Conservation (phyloP, 2,797 vertebrate genomes). For the Sebastes dallii region DNA sequence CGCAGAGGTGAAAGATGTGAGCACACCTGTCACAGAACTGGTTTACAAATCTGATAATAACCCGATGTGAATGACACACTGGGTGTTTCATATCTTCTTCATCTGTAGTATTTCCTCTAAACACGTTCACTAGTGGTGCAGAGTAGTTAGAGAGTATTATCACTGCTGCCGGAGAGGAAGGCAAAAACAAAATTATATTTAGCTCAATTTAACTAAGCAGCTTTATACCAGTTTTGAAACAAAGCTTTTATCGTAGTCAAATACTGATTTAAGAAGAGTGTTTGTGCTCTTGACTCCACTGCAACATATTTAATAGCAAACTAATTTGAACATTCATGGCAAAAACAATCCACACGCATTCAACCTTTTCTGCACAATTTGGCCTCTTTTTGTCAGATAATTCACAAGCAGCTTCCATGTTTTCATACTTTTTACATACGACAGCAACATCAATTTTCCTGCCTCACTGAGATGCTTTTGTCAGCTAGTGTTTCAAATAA, state of each 20-base stretch:
- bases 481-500: not conserved
- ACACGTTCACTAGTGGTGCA: not conserved
- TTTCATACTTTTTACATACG: no score
- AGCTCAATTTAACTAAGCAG: not conserved
- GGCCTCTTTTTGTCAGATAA: not conserved
- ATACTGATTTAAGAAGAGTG: not conserved
- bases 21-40: not conserved
- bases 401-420: no score
- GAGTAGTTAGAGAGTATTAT: not conserved
- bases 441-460: not conserved
- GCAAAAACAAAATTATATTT: not conserved
- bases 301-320: not conserved
- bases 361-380: not conserved
- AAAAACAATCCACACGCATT: not conserved
- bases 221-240: not conserved
- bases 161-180: not conserved
- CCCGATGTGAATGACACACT: not conserved
- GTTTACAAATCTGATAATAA: conserved; percentile 19
- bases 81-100: not conserved
- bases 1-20: not conserved
- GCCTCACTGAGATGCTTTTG: not conserved
- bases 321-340: not conserved
- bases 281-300: not conserved
- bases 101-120: conserved; percentile 28
- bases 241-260: not conserved